Percentiles rank a stretch among this genome's conserved stretches.
These are phyloP conservation scores for Ligdia adustata DNA, from an alignment of 2,888 invertebrate species.

Conservation along the genomic window DNA sequence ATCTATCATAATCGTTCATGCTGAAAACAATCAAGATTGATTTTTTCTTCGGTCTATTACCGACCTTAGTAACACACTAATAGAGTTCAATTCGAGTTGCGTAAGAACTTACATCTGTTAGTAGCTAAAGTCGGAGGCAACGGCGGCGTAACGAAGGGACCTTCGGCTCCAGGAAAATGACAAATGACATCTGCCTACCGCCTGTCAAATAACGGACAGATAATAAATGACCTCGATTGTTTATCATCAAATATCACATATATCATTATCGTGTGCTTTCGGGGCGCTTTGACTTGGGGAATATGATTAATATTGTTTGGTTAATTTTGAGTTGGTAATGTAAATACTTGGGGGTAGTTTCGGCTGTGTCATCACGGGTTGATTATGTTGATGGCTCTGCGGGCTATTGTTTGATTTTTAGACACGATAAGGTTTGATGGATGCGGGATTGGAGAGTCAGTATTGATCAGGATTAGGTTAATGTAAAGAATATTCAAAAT, in stretches of 20 bases:
- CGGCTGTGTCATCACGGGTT: slow-evolving; percentile 69
- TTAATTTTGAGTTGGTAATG: slow-evolving; percentile 78
- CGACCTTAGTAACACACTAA: slow-evolving; percentile 37
- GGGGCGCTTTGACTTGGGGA: slow-evolving; percentile 63
- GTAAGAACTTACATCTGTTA: slow-evolving; percentile 63
- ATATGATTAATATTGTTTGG: slow-evolving; percentile 82
- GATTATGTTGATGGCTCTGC: slow-evolving; percentile 56
- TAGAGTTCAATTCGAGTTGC: slow-evolving; percentile 48
- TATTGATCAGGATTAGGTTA: no score
- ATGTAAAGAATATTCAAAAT: no score
- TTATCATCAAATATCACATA: slow-evolving; percentile 85
- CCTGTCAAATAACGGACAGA: slow-evolving; percentile 87
- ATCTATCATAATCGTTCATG: slow-evolving; percentile 85
- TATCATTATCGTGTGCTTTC: slow-evolving; percentile 82
- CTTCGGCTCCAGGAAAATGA: slow-evolving; percentile 85
- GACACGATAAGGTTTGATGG: slow-evolving; percentile 36
- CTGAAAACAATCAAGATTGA: slow-evolving; percentile 84
- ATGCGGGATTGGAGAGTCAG: slow-evolving; percentile 41
- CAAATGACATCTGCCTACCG: slow-evolving; percentile 88
- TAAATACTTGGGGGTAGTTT: slow-evolving; percentile 75
- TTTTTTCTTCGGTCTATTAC: slow-evolving; percentile 53
- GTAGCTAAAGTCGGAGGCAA: slow-evolving; percentile 77
- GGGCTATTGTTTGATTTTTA: slow-evolving; percentile 51
- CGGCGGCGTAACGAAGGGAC: slow-evolving; percentile 78
- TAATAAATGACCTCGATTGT: slow-evolving; percentile 87